phyloP scores from a whole-genome alignment of 2,888 invertebrate genomes.

The Trypoxylon attenuatum region DNA sequence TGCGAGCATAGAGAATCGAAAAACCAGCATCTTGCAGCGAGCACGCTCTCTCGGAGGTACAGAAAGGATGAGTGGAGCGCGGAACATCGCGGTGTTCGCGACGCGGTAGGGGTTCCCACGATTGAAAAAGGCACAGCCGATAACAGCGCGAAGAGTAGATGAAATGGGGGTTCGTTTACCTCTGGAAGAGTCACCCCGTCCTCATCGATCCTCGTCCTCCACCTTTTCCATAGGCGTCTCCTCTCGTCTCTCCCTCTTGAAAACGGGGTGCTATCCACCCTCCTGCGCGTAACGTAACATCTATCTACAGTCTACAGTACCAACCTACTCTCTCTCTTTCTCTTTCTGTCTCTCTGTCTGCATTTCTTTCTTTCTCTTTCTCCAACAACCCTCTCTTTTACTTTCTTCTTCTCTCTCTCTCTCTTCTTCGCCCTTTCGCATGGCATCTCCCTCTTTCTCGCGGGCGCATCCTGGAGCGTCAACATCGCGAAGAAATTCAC shows the following conservation, averaged over 20 bases:
- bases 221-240: conserved; percentile 39
- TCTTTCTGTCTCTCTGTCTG: conserved; percentile 26
- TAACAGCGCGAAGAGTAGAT: conserved; percentile 59
- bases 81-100: conserved; percentile 7
- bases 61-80: conserved; percentile 3
- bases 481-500: conserved; percentile 68
- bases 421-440: not conserved
- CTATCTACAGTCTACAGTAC: conserved; percentile 56
- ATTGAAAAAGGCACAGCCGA: conserved; percentile 67
- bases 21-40: no score
- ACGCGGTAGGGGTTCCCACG: conserved; percentile 46
- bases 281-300: conserved; percentile 13
- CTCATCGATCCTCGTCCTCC: conserved; percentile 58
- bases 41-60: not conserved
- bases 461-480: conserved; percentile 28
- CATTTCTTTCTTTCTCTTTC: conserved; percentile 22
- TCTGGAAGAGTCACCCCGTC: conserved; percentile 56
- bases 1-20: no score
- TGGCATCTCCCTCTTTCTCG: conserved; percentile 11
- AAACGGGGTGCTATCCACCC: not conserved
- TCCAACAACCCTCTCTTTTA: conserved; percentile 22
- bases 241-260: conserved; percentile 10
- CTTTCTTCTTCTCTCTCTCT: not conserved
- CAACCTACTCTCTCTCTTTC: conserved; percentile 30
- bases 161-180: conserved; percentile 65